Evolutionary conservation across 2,797 vertebrate species (phyloP), one percentile per base, ranked within the genome.

Genomic region (Chaenodraco wilsoni): DNA sequence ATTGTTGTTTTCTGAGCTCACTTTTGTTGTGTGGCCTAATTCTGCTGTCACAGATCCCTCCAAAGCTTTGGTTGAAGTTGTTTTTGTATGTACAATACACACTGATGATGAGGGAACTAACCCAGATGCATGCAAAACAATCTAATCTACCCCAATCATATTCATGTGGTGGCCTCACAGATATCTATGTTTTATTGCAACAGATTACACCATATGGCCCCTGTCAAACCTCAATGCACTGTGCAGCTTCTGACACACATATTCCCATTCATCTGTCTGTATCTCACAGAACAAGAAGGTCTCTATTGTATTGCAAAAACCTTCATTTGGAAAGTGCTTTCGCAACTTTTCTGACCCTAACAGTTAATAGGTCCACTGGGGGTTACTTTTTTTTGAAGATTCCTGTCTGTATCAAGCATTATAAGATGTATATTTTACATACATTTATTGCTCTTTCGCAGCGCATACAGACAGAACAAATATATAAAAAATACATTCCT

Each of bases 401-500:
- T 75, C 43, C 12, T 31, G 27, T 85, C 72, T 23, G 55, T 70
- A 80, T 33, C 48, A 70, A 82, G 46, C 59, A 48, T 51, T 33
- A 69, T 61, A 33, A 69, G 23, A 79, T 69, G 68, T 65, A 64
- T 74, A 72, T 55, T 83, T 74, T 74, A 89, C 71, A 78, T 10
- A 84, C 60, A 89, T 68, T 87, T 93, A 93, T 93, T 93, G 90
- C 90, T 93, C 76, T 69, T 62, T 66, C 82, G 80, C 89, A 89
- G 90, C 33, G 37, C 60, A 76, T 82, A 70, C 64, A 65, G 55
- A 84, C 77, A 4, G 41, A 75, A 83, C 68, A 10, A 71, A 65
- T 55, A 73, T 68, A 13, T 48, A 59, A 33, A 78, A 66, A 77
- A 62, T 12, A 69, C 67, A 76, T 76, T 84, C 74, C 65, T 80